Evolutionary conservation across 1,140 invertebrate species (phyloP).

Genomic region (Hypothenemus hampei): DNA sequence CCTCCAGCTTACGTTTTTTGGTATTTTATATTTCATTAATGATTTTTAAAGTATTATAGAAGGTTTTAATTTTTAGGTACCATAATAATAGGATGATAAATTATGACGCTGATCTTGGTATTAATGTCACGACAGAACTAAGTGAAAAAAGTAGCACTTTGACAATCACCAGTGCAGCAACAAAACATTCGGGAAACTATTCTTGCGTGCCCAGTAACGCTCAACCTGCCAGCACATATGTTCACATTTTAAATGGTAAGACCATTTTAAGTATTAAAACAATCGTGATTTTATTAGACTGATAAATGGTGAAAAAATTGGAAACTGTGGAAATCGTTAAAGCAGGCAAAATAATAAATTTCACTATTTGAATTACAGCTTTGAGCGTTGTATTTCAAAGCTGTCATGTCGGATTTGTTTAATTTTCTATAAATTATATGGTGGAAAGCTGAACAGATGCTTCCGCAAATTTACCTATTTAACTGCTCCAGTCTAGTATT

Average conservation of each 20-base stretch:
- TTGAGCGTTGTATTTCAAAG: too few relatives aligned
- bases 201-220: conserved; percentile 83
- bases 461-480: too few relatives aligned
- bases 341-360: too few relatives aligned
- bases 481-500: too few relatives aligned
- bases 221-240: conserved; percentile 73
- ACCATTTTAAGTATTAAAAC: too few relatives aligned
- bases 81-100: conserved; percentile 87
- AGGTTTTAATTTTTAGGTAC: conserved; percentile 56
- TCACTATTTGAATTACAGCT: too few relatives aligned
- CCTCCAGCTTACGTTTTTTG: conserved; percentile 80
- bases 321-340: too few relatives aligned
- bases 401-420: too few relatives aligned
- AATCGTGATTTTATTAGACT: too few relatives aligned
- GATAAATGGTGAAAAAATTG: too few relatives aligned
- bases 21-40: conserved; percentile 38
- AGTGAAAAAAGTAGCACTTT: conserved; percentile 55
- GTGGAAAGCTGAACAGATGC: too few relatives aligned
- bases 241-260: conserved; percentile 81
- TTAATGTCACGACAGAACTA: conserved; percentile 72
- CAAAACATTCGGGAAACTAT: conserved; percentile 79
- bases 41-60: not conserved
- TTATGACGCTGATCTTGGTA: conserved; percentile 76
- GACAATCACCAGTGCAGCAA: conserved; percentile 60
- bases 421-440: too few relatives aligned